Evolutionary conservation across 2,888 invertebrate species (phyloP).

Genomic region (Lumbricus terrestris): DNA sequence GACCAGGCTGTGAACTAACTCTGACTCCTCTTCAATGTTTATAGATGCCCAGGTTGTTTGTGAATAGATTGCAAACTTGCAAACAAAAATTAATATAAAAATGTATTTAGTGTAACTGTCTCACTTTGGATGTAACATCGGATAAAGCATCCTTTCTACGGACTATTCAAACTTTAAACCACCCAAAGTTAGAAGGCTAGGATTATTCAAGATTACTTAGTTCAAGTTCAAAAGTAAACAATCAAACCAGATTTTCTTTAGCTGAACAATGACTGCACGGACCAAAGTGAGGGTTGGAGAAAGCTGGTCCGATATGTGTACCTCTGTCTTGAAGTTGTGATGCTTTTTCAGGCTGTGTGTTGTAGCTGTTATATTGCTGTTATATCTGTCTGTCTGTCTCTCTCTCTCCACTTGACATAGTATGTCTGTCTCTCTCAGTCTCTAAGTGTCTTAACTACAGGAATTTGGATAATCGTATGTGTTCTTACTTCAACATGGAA

Average conservation of each 20-base stretch:
- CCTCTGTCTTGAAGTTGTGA: conserved; percentile 3
- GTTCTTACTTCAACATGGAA: not conserved
- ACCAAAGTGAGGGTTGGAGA: no score
- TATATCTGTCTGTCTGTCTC: not conserved
- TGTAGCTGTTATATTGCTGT: not conserved
- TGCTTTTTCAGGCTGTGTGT: not conserved
- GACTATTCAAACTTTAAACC: not conserved
- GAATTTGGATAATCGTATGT: not conserved
- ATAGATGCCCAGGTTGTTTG: not conserved
- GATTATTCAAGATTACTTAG: not conserved
- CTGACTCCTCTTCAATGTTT: not conserved
- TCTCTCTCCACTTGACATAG: not conserved
- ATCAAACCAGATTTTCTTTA: not conserved
- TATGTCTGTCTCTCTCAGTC: not conserved
- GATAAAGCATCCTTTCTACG: not conserved
- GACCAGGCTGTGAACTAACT: not conserved
- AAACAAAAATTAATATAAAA: not conserved
- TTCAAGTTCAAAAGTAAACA: not conserved
- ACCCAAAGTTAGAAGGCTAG: not conserved
- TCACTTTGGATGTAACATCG: not conserved
- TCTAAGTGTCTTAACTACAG: not conserved
- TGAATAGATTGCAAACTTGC: not conserved
- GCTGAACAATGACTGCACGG: no score
- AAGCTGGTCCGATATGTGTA: not conserved
- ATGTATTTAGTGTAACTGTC: conserved; percentile 3